phyloP scores from a whole-genome alignment of 2,888 invertebrate genomes.

The Caenorhabditis macrosperma region DNA sequence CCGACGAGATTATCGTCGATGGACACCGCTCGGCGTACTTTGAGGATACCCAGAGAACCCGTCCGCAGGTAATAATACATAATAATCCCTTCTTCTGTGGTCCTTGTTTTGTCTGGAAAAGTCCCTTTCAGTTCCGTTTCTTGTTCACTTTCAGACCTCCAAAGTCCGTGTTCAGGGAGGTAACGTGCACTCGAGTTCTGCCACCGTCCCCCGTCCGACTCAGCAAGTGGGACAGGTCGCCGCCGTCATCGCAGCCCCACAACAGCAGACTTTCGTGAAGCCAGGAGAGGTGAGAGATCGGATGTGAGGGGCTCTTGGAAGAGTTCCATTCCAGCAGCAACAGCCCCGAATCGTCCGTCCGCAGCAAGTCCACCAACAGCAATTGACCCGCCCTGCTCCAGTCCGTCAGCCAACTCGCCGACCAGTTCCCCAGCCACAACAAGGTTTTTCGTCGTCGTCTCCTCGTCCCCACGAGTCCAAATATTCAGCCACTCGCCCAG shows the following conservation, averaged over 20 bases:
- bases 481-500: conserved; percentile 26
- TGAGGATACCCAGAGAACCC: conserved; percentile 62
- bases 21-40: conserved; percentile 62
- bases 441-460: not conserved
- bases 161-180: conserved; percentile 51
- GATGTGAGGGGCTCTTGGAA: no score
- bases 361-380: conserved; percentile 34
- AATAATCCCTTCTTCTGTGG: not conserved
- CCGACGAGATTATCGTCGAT: conserved; percentile 64
- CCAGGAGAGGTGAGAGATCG: conserved; percentile 18
- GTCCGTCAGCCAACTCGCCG: conserved; percentile 39
- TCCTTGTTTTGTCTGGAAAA: conserved; percentile 13
- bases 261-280: conserved; percentile 37
- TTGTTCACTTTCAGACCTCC: conserved; percentile 12
- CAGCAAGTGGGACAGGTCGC: conserved; percentile 28
- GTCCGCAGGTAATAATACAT: conserved; percentile 60
- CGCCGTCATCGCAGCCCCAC: conserved; percentile 35
- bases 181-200: conserved; percentile 53
- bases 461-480: not conserved
- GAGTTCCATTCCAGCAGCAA: no score
- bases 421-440: conserved; percentile 43
- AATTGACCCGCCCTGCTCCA: conserved; percentile 28
- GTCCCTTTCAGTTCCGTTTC: not conserved
- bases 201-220: conserved; percentile 34
- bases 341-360: conserved; percentile 48